A percentile compares a stretch with the other conserved stretches of the same genome.
Conservation (phyloP, 2,888 invertebrate genomes). For the Acanthosepion pharaonis region DNA sequence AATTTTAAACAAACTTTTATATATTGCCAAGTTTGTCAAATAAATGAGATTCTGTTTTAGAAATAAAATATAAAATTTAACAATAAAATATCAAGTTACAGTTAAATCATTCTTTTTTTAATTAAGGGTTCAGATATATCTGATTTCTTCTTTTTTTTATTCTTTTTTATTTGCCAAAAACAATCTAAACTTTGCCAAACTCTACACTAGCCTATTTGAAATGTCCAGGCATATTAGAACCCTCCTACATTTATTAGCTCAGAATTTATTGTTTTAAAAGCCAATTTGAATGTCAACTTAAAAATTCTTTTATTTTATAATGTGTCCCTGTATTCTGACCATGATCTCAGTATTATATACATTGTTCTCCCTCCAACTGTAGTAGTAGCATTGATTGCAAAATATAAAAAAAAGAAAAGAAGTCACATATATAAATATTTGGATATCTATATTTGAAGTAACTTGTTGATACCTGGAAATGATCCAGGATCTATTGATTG, state of each 20-base stretch:
- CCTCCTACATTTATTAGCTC: background rate
- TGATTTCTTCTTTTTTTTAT: background rate
- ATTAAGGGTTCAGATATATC: no score
- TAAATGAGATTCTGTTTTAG: no score
- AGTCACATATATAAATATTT: conserved; percentile 33
- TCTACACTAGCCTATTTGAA: background rate
- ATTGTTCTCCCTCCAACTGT: background rate
- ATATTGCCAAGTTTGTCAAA: no score
- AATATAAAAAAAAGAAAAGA: background rate
- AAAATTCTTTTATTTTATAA: background rate
- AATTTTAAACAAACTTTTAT: no score
- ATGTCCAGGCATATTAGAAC: background rate
- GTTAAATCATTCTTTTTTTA: no score
- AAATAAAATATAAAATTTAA: no score
- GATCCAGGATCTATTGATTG: background rate
- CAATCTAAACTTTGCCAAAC: background rate
- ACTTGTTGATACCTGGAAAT: background rate
- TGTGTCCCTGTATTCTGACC: background rate
- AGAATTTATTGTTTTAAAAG: background rate
- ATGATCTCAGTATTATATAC: background rate
- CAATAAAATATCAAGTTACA: no score
- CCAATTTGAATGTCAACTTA: background rate
- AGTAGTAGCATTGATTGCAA: background rate
- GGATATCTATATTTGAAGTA: background rate
- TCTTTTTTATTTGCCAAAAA: background rate